These are phyloP conservation scores for Rhabdophis nuchalis DNA, from an alignment of 2,797 vertebrate species.

Conservation along the genomic window DNA sequence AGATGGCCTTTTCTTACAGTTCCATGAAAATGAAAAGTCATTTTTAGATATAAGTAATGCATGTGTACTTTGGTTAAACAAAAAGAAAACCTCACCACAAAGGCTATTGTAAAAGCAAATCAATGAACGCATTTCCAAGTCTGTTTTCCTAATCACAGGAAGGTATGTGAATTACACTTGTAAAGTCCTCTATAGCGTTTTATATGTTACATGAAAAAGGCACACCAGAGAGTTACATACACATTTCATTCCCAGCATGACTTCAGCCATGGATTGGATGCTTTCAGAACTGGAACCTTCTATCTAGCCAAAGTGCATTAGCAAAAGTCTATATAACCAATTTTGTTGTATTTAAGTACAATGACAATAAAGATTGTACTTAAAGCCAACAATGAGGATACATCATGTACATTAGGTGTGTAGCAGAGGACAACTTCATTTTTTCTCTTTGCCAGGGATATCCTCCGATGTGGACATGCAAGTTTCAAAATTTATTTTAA, in stretches of 20 bases:
- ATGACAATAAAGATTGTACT: too few relatives aligned
- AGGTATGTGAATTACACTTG: not conserved
- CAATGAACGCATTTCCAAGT: not conserved
- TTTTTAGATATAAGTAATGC: not conserved
- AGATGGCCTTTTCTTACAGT: not conserved
- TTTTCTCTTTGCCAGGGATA: not conserved
- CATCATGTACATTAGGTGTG: not conserved
- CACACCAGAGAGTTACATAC: not conserved
- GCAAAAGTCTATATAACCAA: not conserved
- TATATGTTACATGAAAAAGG: not conserved
- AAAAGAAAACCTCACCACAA: not conserved
- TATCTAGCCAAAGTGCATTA: not conserved
- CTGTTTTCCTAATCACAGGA: not conserved
- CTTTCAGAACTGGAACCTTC: not conserved
- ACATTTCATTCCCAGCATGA: not conserved
- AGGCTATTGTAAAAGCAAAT: not conserved
- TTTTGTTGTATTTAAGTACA: too few relatives aligned
- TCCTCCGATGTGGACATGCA: too few relatives aligned
- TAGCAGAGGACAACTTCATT: not conserved
- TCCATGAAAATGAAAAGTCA: not conserved
- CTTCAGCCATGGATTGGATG: not conserved
- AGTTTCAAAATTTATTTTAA: not conserved
- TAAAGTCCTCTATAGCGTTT: not conserved
- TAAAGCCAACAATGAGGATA: not conserved
- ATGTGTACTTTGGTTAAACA: not conserved